phyloP scores from a whole-genome alignment of 2,797 vertebrate genomes.

The Oceanodroma leucorhoa region DNA sequence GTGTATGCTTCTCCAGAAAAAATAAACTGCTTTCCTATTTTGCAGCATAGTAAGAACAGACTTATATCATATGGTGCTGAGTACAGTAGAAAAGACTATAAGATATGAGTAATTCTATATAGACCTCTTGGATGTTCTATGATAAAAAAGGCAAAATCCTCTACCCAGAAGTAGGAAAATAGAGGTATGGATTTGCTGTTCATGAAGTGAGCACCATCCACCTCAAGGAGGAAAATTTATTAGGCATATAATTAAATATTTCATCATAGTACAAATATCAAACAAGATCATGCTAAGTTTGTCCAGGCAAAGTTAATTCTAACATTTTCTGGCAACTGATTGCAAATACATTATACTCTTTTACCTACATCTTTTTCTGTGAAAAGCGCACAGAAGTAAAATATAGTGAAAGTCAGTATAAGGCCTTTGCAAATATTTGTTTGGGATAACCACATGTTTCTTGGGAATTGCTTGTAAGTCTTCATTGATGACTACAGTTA shows the following conservation, averaged over 20 bases:
- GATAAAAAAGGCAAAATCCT: neutral
- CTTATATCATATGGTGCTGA: neutral
- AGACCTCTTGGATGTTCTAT: neutral
- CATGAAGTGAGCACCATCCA: neutral
- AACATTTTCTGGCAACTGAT: neutral
- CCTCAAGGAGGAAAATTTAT: neutral
- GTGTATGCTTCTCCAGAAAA: neutral
- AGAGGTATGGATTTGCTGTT: neutral
- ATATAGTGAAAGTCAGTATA: neutral
- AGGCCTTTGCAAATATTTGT: neutral
- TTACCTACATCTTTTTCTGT: neutral
- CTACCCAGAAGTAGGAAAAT: neutral
- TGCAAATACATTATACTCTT: neutral
- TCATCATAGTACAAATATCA: neutral
- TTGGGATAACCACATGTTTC: neutral
- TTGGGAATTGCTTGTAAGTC: neutral
- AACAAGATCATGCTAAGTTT: neutral
- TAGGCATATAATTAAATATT: neutral
- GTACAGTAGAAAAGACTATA: neutral
- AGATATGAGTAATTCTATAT: neutral
- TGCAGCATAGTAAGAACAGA: neutral
- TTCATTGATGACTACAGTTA: neutral
- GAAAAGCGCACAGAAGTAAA: neutral
- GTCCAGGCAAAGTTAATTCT: neutral
- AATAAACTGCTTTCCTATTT: neutral